Percentiles rank a stretch among this genome's conserved stretches.
Conservation (phyloP, 2,797 vertebrate species). For the Nyctalus aviator region DNA sequence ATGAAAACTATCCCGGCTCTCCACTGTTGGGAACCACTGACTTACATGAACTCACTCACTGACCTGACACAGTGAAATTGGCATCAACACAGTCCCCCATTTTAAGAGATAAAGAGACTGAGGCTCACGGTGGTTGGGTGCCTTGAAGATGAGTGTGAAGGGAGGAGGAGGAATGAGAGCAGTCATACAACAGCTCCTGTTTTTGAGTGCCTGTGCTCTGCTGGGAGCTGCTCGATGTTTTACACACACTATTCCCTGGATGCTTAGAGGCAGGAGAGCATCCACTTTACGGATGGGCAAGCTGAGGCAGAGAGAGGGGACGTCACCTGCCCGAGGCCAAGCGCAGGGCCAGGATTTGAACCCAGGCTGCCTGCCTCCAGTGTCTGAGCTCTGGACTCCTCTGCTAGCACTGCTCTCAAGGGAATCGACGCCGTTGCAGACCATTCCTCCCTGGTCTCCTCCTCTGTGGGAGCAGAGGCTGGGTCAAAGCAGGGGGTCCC, state of each 20-base stretch:
- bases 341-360: background rate
- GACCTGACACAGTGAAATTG: background rate
- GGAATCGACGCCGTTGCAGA: background rate
- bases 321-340: background rate
- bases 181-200: background rate
- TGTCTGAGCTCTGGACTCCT: background rate
- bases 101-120: background rate
- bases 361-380: background rate
- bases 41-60: no score
- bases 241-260: rapidly evolving
- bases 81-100: background rate
- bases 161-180: background rate
- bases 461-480: background rate
- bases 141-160: background rate
- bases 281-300: background rate
- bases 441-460: background rate
- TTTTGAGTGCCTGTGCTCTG: background rate
- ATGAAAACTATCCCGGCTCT: no score
- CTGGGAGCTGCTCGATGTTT: background rate
- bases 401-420: background rate
- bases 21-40: background rate
- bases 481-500: background rate
- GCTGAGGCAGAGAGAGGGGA: background rate
- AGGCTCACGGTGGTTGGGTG: background rate
- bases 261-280: background rate